Conservation (phyloP, 2,888 invertebrate genomes). For the Ellobium chinense region DNA sequence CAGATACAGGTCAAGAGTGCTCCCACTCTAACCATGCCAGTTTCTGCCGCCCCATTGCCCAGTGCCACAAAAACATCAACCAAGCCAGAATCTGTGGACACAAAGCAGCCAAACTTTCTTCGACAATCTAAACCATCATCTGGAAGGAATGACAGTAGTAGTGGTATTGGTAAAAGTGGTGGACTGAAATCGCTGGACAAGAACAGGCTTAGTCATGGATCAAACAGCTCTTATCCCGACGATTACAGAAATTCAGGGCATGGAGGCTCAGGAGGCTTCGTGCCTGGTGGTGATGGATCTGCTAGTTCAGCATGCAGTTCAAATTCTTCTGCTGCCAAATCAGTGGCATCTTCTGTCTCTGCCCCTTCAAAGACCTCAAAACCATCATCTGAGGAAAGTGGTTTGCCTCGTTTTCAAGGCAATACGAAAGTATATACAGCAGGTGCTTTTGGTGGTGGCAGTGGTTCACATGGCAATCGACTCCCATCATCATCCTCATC, state of each 20-base stretch:
- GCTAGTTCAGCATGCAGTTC: neutral
- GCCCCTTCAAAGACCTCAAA: neutral
- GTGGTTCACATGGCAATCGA: neutral
- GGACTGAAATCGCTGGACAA: neutral
- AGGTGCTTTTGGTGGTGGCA: neutral
- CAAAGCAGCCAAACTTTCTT: neutral
- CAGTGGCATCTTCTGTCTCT: neutral
- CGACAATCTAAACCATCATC: constrained; percentile 16
- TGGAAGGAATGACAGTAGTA: neutral
- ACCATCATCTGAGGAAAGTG: neutral
- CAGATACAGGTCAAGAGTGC: neutral
- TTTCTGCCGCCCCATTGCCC: no score
- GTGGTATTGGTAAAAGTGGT: constrained; percentile 3
- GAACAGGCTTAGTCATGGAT: constrained; percentile 12
- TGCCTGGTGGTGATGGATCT: neutral
- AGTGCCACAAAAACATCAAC: neutral
- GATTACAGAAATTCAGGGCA: constrained; percentile 30
- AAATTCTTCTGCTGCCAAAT: neutral
- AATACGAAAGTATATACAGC: constrained; percentile 20
- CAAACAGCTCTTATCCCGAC: neutral
- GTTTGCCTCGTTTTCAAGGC: constrained; percentile 29
- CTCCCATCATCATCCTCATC: constrained; percentile 4
- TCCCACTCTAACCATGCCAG: neutral
- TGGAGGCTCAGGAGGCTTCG: neutral
- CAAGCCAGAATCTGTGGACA: neutral